These are phyloP conservation scores for Drosophila cracens DNA, from an alignment of 2,888 invertebrate species.

Conservation along the genomic window DNA sequence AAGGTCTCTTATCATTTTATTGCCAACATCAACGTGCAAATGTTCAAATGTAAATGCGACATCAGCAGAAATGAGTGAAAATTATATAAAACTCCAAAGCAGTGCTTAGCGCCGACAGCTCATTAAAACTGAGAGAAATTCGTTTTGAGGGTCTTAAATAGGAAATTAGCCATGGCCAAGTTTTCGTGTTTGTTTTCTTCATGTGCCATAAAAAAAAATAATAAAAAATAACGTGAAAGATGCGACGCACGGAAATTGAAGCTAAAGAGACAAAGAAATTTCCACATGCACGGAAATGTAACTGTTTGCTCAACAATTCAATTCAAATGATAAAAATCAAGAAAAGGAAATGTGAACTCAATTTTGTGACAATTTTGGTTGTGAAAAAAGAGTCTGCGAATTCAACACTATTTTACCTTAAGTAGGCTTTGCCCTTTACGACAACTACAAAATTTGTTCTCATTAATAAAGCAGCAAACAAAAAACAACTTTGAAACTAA, in stretches of 20 bases:
- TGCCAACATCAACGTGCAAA: slow-evolving; percentile 18
- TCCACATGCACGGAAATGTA: slow-evolving; percentile 34
- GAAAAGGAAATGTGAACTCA: background rate
- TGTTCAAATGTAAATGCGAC: slow-evolving; percentile 10
- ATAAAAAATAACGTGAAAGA: slow-evolving; percentile 24
- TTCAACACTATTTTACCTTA: accelerated
- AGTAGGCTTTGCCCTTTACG: slow-evolving; percentile 5
- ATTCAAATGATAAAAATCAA: slow-evolving; percentile 28
- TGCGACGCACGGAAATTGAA: slow-evolving; percentile 24
- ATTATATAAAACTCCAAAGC: slow-evolving; percentile 31
- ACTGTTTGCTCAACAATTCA: slow-evolving; percentile 27
- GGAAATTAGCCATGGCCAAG: slow-evolving; percentile 50
- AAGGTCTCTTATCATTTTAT: slow-evolving; percentile 25
- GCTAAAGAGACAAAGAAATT: slow-evolving; percentile 21
- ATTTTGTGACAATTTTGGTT: background rate
- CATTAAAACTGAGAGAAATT: slow-evolving; percentile 56
- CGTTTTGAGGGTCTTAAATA: slow-evolving; percentile 14
- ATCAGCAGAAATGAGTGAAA: slow-evolving; percentile 13
- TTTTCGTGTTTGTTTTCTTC: slow-evolving; percentile 44
- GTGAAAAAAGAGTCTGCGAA: background rate
- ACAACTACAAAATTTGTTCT: background rate
- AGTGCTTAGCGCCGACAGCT: slow-evolving; percentile 32
- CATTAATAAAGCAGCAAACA: background rate
- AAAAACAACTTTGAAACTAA: slow-evolving; percentile 12
- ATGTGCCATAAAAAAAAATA: slow-evolving; percentile 58